Evolutionary conservation across 2,888 invertebrate genomes (phyloP), one percentile per base, ranked within the genome.

Genomic region (Penaeus monodon): DNA sequence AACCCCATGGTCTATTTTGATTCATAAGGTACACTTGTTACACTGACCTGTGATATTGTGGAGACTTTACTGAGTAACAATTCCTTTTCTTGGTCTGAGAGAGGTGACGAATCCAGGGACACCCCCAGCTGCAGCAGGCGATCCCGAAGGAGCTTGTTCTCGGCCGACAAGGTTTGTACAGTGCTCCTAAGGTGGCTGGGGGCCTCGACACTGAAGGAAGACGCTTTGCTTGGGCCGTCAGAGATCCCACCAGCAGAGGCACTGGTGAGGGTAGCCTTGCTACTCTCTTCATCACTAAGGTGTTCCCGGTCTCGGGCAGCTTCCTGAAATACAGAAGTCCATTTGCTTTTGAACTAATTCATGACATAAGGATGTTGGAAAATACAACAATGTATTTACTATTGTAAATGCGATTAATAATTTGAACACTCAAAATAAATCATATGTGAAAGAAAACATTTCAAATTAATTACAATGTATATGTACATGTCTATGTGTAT

Each of bases 21-120:
- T 38, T 38, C 33, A 38, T 4, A 38, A 38, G 33, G 6, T 3
- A 38, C 33, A 38, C 33, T 38, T 38, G 33, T 38, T 38, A 38
- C 29, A 29, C 85, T 14, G 96, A 96, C 17, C 96, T 96, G 90
- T 95, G 94, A 87, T 95, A 95, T n/a, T 95, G 95, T 29, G 95
- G 85, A 83, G 64, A 86, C 89, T 70, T 85, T 86, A 79, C 78
- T 84, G 44, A 92, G 91, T 84, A 93, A 90, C 76, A 92, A 91
- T 85, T 92, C 91, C 89, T 93, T 93, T 88, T 93, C 92, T 64
- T 91, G 91, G 90, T 93, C 93, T 24, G 93, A 93, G 63, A 92
- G 91, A 33, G 91, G 89, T 17, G 90, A 87, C 87, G 92, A 92
- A 88, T 93, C 93, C 0, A 92, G 91, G 70, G 91, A 91, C 12